Evolutionary conservation across 1,140 invertebrate genomes (phyloP).

Genomic region (Steinernema feltiae): DNA sequence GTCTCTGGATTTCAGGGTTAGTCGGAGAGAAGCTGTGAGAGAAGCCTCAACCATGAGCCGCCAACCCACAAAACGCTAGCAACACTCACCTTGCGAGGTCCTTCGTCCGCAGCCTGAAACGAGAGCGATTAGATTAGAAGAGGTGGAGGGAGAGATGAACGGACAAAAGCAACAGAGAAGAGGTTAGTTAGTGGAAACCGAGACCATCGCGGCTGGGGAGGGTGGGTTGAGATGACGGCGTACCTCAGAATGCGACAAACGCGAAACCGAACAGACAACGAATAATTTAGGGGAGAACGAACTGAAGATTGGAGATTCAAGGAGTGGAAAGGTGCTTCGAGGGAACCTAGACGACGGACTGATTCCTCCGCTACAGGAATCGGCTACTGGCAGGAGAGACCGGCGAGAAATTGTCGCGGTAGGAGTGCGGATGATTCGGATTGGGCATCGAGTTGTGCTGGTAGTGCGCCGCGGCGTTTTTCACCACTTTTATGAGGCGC

Average conservation of each 20-base stretch:
- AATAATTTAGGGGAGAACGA: neutral
- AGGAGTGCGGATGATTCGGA: constrained; percentile 26
- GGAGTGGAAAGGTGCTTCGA: neutral
- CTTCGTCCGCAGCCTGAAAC: constrained; percentile 41
- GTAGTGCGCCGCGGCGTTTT: constrained; percentile 30
- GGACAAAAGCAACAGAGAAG: neutral
- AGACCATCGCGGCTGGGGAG: neutral
- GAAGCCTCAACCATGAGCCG: constrained; percentile 11
- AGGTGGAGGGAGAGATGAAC: neutral
- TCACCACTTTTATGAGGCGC: constrained; percentile 36
- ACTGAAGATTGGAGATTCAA: neutral
- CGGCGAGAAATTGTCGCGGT: constrained; percentile 19
- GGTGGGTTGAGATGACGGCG: neutral
- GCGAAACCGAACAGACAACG: constrained; percentile 1
- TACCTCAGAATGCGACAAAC: neutral
- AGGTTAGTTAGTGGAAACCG: neutral
- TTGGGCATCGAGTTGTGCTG: constrained; percentile 26
- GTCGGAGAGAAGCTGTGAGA: neutral
- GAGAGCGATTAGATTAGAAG: neutral
- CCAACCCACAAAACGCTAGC: neutral
- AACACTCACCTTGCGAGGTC: constrained; percentile 44
- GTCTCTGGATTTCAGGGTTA: neutral
- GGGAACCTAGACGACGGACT: neutral
- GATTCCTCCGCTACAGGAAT: constrained; percentile 9
- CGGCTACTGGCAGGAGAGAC: constrained; percentile 25